A percentile compares a stretch with the other conserved stretches of the same genome.
These are phyloP conservation scores for Meda fulgida DNA, from an alignment of 2,797 vertebrate species.

Conservation along the genomic window DNA sequence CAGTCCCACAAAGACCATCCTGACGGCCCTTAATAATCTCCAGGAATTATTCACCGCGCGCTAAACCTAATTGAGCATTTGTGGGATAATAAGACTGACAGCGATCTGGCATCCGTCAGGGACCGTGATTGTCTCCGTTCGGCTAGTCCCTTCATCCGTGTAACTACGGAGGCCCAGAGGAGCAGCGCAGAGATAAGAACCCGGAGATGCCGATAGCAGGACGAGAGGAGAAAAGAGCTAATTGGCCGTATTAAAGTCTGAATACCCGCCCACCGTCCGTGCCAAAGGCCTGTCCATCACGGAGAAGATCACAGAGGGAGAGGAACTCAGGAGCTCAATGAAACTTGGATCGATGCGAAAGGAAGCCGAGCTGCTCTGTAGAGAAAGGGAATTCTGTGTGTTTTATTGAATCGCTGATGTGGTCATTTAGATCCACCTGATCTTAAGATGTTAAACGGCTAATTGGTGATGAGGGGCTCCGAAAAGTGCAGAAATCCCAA, in stretches of 20 bases:
- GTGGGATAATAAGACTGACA: constrained; percentile 51
- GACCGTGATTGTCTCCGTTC: constrained; percentile 34
- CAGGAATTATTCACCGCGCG: constrained; percentile 35
- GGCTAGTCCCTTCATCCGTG: constrained; percentile 60
- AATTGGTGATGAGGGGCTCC: constrained; percentile 38
- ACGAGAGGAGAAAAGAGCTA: constrained; percentile 80
- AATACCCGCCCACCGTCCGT: constrained; percentile 70
- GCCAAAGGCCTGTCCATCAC: constrained; percentile 86
- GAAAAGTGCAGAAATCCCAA: constrained; percentile 21
- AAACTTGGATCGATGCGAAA: constrained; percentile 53
- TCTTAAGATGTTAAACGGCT: constrained; percentile 41
- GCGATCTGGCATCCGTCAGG: constrained; percentile 33
- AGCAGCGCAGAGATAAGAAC: constrained; percentile 75
- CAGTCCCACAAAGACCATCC: neutral
- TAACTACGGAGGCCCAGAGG: constrained; percentile 70
- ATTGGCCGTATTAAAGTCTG: constrained; percentile 81
- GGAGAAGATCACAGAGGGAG: constrained; percentile 54
- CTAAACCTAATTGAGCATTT: constrained; percentile 54
- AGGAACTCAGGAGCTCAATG: constrained; percentile 50
- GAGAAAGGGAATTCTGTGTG: constrained; percentile 81
- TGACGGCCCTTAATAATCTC: constrained; percentile 25
- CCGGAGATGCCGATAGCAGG: constrained; percentile 78
- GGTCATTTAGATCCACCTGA: constrained; percentile 39
- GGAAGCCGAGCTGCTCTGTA: constrained; percentile 40
- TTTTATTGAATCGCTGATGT: constrained; percentile 80